A percentile compares a stretch with the other conserved stretches of the same genome.
These are phyloP conservation scores for Phalacrocorax brasilianus DNA, from an alignment of 2,113 vertebrate genomes.

Conservation along the genomic window DNA sequence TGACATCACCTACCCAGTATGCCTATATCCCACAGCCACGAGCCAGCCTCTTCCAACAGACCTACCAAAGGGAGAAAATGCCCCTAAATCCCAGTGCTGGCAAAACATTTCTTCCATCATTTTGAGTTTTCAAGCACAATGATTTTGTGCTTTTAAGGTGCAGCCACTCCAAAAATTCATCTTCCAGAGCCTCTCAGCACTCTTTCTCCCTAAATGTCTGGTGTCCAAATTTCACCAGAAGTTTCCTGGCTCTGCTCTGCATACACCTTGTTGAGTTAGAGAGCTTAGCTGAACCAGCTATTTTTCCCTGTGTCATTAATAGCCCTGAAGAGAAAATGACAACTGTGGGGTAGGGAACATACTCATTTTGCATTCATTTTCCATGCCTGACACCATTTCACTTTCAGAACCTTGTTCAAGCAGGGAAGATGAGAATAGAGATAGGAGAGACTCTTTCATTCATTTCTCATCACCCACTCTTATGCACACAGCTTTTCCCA, in stretches of 20 bases:
- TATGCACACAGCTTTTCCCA: not conserved
- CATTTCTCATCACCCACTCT: not conserved
- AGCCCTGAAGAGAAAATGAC: not conserved
- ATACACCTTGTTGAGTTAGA: not conserved
- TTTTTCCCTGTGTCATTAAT: not conserved
- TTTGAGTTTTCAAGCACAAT: not conserved
- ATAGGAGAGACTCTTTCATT: not conserved
- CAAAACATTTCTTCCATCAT: not conserved
- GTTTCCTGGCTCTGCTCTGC: not conserved
- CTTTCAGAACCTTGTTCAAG: not conserved
- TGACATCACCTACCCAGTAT: not conserved
- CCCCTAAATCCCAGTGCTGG: not conserved
- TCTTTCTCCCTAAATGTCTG: not conserved
- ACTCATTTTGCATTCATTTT: not conserved
- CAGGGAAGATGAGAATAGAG: not conserved
- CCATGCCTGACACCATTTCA: not conserved
- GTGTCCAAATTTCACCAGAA: not conserved
- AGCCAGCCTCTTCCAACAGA: not conserved
- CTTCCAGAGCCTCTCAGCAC: not conserved
- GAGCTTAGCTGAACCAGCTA: not conserved
- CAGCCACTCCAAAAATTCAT: not conserved
- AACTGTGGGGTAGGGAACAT: not conserved
- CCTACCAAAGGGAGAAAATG: not conserved
- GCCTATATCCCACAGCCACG: not conserved
- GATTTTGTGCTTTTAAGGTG: not conserved